Evolutionary conservation across 2,797 vertebrate species (phyloP).

Genomic region (Chelmon rostratus): DNA sequence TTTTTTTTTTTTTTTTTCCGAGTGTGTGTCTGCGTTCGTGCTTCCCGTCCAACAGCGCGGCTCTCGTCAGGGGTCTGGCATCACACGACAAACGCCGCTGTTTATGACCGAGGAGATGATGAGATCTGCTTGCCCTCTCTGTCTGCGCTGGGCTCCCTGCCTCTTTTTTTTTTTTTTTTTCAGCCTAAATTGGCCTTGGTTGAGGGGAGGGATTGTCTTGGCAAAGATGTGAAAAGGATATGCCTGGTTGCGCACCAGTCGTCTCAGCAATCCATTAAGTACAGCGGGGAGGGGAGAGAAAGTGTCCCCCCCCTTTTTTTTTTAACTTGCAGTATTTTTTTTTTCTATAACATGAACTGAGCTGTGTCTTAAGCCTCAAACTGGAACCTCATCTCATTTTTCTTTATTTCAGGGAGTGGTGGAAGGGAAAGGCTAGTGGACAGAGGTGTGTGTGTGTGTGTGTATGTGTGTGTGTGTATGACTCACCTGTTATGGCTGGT

Average conservation of each 20-base stretch:
- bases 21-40: conserved; percentile 23
- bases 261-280: conserved; percentile 78
- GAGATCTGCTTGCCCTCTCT: conserved; percentile 59
- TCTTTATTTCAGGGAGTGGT: conserved; percentile 59
- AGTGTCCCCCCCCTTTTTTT: conserved; percentile 23
- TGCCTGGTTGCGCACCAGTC: conserved; percentile 74
- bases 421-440: conserved; percentile 52
- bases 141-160: conserved; percentile 48
- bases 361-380: conserved; percentile 54
- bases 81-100: conserved; percentile 46
- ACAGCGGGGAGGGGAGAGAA: conserved; percentile 44
- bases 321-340: conserved; percentile 29
- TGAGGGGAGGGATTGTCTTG: conserved; percentile 77
- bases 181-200: conserved; percentile 74
- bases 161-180: conserved; percentile 31
- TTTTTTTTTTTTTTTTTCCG: background rate
- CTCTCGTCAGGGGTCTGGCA: conserved; percentile 50
- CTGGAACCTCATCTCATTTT: conserved; percentile 29
- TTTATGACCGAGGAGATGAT: conserved; percentile 66
- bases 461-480: conserved; percentile 56
- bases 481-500: conserved; percentile 73
- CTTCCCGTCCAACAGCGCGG: conserved; percentile 23
- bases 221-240: conserved; percentile 77
- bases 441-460: conserved; percentile 33
- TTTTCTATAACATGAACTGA: conserved; percentile 32